A percentile compares a stretch with the other conserved stretches of the same genome.
These are phyloP conservation scores for Camponotus floridanus DNA, from an alignment of 1,140 invertebrate genomes.

Conservation along the genomic window DNA sequence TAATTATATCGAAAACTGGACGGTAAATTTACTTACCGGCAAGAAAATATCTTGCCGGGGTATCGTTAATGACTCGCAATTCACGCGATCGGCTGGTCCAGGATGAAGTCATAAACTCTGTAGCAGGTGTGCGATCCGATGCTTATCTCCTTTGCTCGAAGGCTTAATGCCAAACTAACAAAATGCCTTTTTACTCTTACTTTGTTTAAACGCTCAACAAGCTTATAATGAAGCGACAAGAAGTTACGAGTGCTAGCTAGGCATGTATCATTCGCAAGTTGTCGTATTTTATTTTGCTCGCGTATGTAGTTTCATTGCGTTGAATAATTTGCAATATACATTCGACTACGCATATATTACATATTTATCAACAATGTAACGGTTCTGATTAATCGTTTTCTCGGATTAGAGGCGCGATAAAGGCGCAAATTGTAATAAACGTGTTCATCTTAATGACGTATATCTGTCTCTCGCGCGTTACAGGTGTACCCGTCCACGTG, in stretches of 20 bases:
- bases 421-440: neutral
- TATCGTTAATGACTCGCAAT: slow-evolving; percentile 57
- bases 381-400: neutral
- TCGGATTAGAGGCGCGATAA: neutral
- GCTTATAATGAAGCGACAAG: slow-evolving; percentile 48
- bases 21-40: neutral
- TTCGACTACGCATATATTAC: neutral
- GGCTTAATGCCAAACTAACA: slow-evolving; percentile 39
- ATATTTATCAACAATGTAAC: neutral
- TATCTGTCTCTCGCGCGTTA: slow-evolving; percentile 43
- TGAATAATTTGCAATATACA: slow-evolving; percentile 10
- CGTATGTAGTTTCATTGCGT: neutral
- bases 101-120: slow-evolving; percentile 67
- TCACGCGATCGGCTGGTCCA: slow-evolving; percentile 47
- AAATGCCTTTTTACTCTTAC: slow-evolving; percentile 42
- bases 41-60: slow-evolving; percentile 46
- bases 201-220: slow-evolving; percentile 59
- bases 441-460: neutral
- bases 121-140: slow-evolving; percentile 64
- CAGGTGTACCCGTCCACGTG: slow-evolving; percentile 35
- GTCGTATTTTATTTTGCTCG: slow-evolving; percentile 8
- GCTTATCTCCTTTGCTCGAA: slow-evolving; percentile 53
- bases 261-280: neutral
- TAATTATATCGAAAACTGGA: neutral
- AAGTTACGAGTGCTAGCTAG: slow-evolving; percentile 36